A percentile compares a stretch with the other conserved stretches of the same genome.
Conservation (phyloP, 2,888 invertebrate genomes). For the Aphodius sticticus region DNA sequence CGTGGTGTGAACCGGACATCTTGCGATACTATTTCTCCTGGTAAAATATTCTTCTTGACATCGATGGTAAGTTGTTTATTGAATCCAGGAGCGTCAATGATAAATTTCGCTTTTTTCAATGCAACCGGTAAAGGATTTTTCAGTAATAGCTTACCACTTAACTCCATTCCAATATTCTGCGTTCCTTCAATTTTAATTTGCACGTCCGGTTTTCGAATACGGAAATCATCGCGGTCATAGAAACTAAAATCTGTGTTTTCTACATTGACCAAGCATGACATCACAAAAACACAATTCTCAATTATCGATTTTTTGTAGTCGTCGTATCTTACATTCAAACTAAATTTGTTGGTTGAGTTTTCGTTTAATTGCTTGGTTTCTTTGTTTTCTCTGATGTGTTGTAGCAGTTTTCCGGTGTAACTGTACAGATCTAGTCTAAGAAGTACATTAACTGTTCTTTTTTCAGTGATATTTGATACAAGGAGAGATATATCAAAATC, state of each 20-base stretch:
- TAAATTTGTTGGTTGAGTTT: slow-evolving; percentile 69
- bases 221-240: slow-evolving; percentile 84
- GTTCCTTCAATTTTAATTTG: slow-evolving; percentile 70
- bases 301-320: slow-evolving; percentile 77
- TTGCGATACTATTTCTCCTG: slow-evolving; percentile 67
- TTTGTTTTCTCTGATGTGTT: slow-evolving; percentile 68
- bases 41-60: slow-evolving; percentile 66
- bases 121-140: slow-evolving; percentile 80
- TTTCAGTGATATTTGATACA: slow-evolving; percentile 72
- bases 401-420: slow-evolving; percentile 78
- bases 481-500: slow-evolving; percentile 74
- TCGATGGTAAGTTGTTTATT: slow-evolving; percentile 74
- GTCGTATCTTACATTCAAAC: slow-evolving; percentile 73
- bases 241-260: slow-evolving; percentile 81
- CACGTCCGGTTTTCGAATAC: slow-evolving; percentile 83
- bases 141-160: slow-evolving; percentile 68
- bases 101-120: slow-evolving; percentile 74
- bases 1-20: slow-evolving; percentile 78
- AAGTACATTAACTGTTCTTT: slow-evolving; percentile 68
- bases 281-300: slow-evolving; percentile 84
- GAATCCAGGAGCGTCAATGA: slow-evolving; percentile 80
- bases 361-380: slow-evolving; percentile 68
- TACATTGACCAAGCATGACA: slow-evolving; percentile 77
- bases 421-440: slow-evolving; percentile 78
- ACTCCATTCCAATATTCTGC: slow-evolving; percentile 59